Evolutionary conservation across 2,113 vertebrate species (phyloP), one percentile per base, ranked within the genome.

Genomic region (Mohoua ochrocephala): DNA sequence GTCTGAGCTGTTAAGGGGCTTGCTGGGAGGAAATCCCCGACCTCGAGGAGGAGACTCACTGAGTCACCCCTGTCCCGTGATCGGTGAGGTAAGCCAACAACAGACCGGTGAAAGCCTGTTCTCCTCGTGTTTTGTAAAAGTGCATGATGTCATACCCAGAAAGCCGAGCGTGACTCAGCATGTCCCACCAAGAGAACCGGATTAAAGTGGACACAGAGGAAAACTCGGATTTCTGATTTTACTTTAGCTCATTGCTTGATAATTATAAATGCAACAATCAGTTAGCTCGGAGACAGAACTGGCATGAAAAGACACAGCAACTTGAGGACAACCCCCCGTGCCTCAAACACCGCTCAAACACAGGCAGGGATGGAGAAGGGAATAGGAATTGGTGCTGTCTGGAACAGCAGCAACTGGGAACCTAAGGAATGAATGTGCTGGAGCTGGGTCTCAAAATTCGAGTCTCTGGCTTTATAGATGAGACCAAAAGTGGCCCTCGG

Each of bases 51-150:
- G 56, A 65, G 75, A 45, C 4, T 59, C n/a, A 19, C 33, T 75
- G 88, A 95, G 92, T 96, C 90, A 97, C 37, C n/a, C 44, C 50
- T 8, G 60, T 84, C 96, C 83, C 33, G 24, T 97, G 93, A 93
- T 11, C 5, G 8, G 71, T 81, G 95, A 93, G 91, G 37, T 91
- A 83, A 92, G 52, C 82, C 24, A 39, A 35, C 30, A 68, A 45
- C 11, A 45, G 78, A 56, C 67, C 27, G 30, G 76, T 80, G 75
- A 79, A 87, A 95, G 91, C 80, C 71, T 67, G 71, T 75, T 96
- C 90, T 41, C 90, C 80, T 60, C 15, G 3, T 91, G 80, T 90
- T 96, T 87, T 81, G 68, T 95, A 67, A 73, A 92, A 93, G 82
- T 30, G 24, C 13, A 33, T 95, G 95, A 94, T 75, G 75, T 87